Base-by-base conservation (phyloP, 2,888 invertebrate genomes). In the Chydorus sphaericus region DNA sequence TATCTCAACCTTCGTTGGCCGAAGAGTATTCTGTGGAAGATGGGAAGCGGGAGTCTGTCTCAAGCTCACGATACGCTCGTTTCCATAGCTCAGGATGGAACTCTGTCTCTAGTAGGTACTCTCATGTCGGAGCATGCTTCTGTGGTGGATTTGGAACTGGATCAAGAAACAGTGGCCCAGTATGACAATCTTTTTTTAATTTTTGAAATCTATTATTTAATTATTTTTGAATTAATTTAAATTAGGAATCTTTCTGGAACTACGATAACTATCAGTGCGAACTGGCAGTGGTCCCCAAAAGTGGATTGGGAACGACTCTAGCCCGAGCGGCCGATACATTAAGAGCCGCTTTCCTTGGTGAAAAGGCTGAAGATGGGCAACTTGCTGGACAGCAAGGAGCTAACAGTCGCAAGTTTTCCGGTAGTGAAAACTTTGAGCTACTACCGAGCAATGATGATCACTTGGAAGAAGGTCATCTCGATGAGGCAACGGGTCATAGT, bases 251-350 rank as follows among this genome's bases (percentile, higher is more conserved):
- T 33, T n/a, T n/a, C n/a, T 33, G 18, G 39, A 16, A 20, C n/a
- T 18, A 39, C 39, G 39, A 16, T 39, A n/a, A 33, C 10, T 10
- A 11, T n/a, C 16, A 39, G 16, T 8, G n/a, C 7, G 52, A 52
- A 10, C 23, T 37, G 30, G 52, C 30, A 16, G 14, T 23, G 14
- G 23, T 52, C 14, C 52, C 14, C 16, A 31, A 23, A 14, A 52
- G 36, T n/a, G 20, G 44, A 11, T 28, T 44, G n/a, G 44, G 44
- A 26, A 36, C 52, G 26, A 33, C 52, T 5, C 23, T 52, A 36
- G 52, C 52, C 33, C 52, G 52, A 36, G 52, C 52, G 6, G 36
- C 52, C 3, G 52, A 52, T 11, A 52, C 52, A 20, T 23, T 52
- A 10, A 33, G 52, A 2, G 30, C 33, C 8, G 52, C 36, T 20